Evolutionary conservation across 2,888 invertebrate species (phyloP).

Genomic region (Heliconius ethilla): DNA sequence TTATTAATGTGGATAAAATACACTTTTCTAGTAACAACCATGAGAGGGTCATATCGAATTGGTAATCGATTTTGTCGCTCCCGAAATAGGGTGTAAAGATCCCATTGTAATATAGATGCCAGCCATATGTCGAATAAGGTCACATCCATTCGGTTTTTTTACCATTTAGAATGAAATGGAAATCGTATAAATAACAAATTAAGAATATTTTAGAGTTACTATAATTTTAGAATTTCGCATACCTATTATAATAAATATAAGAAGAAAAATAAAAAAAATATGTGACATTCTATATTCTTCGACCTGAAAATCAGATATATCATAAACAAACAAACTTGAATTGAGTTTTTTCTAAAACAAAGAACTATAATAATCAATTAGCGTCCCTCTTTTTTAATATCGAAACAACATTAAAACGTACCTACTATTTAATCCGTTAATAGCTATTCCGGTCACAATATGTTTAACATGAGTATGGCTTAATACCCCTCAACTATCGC

Average conservation of each 20-base stretch:
- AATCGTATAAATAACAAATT: too few relatives aligned
- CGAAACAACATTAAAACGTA: constrained; percentile 40
- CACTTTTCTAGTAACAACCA: constrained; percentile 64
- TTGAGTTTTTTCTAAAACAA: neutral
- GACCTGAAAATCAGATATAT: neutral
- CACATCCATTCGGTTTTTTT: constrained; percentile 43
- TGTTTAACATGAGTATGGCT: constrained; percentile 64
- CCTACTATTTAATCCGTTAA: constrained; percentile 68
- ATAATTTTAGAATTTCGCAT: neutral
- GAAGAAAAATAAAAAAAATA: too few relatives aligned
- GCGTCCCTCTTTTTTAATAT: constrained; percentile 47
- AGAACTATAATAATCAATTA: constrained; percentile 35
- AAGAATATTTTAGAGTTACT: neutral
- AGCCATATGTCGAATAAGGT: constrained; percentile 70
- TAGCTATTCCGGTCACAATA: constrained; percentile 77
- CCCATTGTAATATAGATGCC: constrained; percentile 76
- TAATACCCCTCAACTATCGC: constrained; percentile 55
- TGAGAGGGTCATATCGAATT: constrained; percentile 78
- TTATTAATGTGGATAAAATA: constrained; percentile 45
- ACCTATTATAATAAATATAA: too few relatives aligned
- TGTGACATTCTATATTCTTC: too few relatives aligned
- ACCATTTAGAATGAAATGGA: neutral
- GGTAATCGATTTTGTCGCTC: constrained; percentile 79
- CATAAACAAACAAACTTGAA: neutral
- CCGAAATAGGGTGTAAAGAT: constrained; percentile 78